These are phyloP conservation scores for Rhagoletis pomonella DNA, from an alignment of 1,140 invertebrate species.

Conservation along the genomic window DNA sequence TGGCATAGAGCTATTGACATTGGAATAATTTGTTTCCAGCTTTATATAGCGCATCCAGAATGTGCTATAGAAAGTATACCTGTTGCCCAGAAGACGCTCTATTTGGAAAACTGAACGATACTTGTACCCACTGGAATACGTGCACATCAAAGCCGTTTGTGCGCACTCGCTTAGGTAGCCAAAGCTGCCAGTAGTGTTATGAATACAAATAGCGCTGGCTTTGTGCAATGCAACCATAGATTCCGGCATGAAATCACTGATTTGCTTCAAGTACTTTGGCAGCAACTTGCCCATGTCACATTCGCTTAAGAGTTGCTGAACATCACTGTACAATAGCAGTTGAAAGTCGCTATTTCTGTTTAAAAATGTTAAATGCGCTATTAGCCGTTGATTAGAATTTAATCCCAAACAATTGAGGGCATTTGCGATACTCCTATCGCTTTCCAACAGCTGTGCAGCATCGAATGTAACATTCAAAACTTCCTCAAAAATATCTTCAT, in stretches of 20 bases:
- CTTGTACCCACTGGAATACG: conserved; percentile 57
- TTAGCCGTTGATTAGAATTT: conserved; percentile 9
- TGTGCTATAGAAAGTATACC: conserved; percentile 52
- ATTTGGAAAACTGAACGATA: conserved; percentile 60
- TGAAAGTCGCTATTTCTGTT: background rate
- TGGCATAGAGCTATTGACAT: conserved; percentile 51
- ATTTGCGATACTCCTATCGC: background rate
- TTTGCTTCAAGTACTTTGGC: background rate
- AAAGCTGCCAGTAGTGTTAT: conserved; percentile 60
- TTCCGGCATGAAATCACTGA: background rate
- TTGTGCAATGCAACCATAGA: conserved; percentile 21
- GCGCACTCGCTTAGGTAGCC: conserved; percentile 67
- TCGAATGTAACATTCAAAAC: background rate
- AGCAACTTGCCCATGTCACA: conserved; percentile 5
- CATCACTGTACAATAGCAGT: background rate
- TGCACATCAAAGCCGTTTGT: conserved; percentile 67
- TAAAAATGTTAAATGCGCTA: background rate
- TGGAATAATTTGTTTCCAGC: conserved; percentile 53
- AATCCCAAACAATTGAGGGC: conserved; percentile 19
- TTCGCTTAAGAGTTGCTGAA: background rate
- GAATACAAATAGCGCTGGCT: conserved; percentile 62
- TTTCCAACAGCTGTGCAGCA: background rate
- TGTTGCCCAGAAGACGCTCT: conserved; percentile 19
- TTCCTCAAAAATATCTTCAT: conserved; percentile 17
- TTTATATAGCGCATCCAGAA: conserved; percentile 67